These are phyloP conservation scores for Nibea coibor DNA, from an alignment of 2,113 vertebrate genomes.

Conservation along the genomic window DNA sequence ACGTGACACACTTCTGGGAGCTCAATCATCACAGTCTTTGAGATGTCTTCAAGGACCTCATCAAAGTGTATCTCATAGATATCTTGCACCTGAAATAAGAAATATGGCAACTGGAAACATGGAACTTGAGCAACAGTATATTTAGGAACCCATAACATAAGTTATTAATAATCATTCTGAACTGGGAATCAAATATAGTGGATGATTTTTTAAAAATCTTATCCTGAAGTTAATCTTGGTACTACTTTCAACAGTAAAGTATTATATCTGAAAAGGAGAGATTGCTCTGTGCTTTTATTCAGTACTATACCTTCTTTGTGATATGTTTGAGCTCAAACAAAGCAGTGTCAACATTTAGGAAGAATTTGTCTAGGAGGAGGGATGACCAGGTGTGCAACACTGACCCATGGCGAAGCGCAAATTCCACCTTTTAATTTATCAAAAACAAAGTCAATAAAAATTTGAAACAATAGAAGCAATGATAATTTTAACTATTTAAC, in stretches of 20 bases:
- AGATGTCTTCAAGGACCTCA: conserved; percentile 84
- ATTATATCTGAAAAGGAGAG: neutral
- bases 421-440: conserved; percentile 82
- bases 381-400: conserved; percentile 89
- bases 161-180: neutral
- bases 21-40: conserved; percentile 82
- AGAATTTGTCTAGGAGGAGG: conserved; percentile 84
- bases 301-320: conserved; percentile 84
- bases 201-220: no score
- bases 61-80: conserved; percentile 84
- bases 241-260: neutral
- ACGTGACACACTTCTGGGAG: conserved; percentile 76
- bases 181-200: neutral
- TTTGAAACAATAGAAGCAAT: neutral
- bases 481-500: neutral
- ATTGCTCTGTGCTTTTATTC: neutral
- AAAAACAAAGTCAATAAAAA: conserved; percentile 15
- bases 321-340: conserved; percentile 83
- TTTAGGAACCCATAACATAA: neutral
- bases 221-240: neutral
- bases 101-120: neutral
- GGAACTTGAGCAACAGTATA: neutral
- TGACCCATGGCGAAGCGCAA: conserved; percentile 84
- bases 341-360: conserved; percentile 83
- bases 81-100: conserved; percentile 81